Conservation (phyloP, 1,140 invertebrate species). For the Dolichoris vasculosae region DNA sequence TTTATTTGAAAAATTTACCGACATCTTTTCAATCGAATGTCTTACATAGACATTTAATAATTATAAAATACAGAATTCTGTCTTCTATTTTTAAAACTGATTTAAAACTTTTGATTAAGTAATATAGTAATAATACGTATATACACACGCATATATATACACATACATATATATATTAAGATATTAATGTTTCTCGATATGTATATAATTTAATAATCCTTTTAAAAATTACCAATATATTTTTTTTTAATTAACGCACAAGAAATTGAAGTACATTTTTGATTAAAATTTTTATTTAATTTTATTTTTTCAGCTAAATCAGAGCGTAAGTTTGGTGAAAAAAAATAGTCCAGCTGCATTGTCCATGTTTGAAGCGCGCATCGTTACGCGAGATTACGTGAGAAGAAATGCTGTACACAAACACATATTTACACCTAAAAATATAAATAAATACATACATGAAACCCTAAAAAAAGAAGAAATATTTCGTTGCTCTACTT, state of each 20-base stretch:
- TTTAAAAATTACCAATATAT: background rate
- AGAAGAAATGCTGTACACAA: slow-evolving; percentile 47
- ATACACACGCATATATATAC: background rate
- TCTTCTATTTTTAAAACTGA: no score
- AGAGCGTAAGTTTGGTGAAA: slow-evolving; percentile 65
- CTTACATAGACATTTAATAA: no score
- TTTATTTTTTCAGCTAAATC: slow-evolving; percentile 71
- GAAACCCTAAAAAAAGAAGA: slow-evolving; percentile 56
- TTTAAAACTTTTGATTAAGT: no score
- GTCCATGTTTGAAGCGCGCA: slow-evolving; percentile 24
- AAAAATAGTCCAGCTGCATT: slow-evolving; percentile 10
- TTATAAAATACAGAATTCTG: no score
- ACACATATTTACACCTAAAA: slow-evolving; percentile 56
- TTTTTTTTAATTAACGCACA: background rate
- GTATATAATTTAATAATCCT: background rate
- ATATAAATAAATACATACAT: slow-evolving; percentile 37
- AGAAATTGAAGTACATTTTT: background rate
- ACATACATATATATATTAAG: background rate
- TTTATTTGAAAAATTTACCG: no score
- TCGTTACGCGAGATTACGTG: slow-evolving; percentile 23
- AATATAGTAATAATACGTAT: no score
- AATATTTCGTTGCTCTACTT: slow-evolving; percentile 72
- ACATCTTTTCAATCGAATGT: no score
- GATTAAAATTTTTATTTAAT: slow-evolving; percentile 28
- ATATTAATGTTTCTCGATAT: background rate